phyloP scores from a whole-genome alignment of 2,888 invertebrate genomes.

The Ennomos quercinarius region DNA sequence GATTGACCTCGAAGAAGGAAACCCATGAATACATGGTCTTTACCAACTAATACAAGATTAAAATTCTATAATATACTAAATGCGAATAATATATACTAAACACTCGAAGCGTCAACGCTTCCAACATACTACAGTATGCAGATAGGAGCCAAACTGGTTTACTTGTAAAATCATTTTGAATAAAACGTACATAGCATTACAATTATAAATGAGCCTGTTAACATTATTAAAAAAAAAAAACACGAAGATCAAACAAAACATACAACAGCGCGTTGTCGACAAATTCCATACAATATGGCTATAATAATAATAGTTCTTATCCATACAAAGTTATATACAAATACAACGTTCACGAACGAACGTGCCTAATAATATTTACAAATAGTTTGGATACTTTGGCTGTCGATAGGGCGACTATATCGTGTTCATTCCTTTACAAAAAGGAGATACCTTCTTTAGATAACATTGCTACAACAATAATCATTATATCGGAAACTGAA shows the following conservation, averaged over 20 bases:
- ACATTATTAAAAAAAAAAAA: neutral
- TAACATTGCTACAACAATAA: neutral
- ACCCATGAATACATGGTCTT: too few species aligned
- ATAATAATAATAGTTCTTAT: slow-evolving; percentile 31
- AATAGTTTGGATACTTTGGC: slow-evolving; percentile 83
- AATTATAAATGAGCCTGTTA: neutral
- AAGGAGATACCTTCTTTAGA: slow-evolving; percentile 1
- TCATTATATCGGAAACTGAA: neutral
- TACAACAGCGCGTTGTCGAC: slow-evolving; percentile 12
- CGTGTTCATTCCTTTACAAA: slow-evolving; percentile 43
- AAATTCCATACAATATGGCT: slow-evolving; percentile 29
- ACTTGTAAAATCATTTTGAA: too few species aligned
- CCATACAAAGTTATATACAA: slow-evolving; percentile 38
- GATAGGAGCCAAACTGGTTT: too few species aligned
- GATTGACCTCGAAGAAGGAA: too few species aligned
- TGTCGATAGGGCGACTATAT: slow-evolving; percentile 72
- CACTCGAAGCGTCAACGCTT: too few species aligned
- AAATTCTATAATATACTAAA: too few species aligned
- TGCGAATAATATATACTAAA: too few species aligned
- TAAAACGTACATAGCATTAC: neutral
- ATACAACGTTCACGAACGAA: slow-evolving; percentile 29
- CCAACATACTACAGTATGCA: too few species aligned
- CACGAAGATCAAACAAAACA: slow-evolving; percentile 3
- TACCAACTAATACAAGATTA: too few species aligned
- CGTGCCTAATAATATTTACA: slow-evolving; percentile 68